Base-by-base conservation (phyloP, 2,797 vertebrate species). In the Oophaga sylvatica region DNA sequence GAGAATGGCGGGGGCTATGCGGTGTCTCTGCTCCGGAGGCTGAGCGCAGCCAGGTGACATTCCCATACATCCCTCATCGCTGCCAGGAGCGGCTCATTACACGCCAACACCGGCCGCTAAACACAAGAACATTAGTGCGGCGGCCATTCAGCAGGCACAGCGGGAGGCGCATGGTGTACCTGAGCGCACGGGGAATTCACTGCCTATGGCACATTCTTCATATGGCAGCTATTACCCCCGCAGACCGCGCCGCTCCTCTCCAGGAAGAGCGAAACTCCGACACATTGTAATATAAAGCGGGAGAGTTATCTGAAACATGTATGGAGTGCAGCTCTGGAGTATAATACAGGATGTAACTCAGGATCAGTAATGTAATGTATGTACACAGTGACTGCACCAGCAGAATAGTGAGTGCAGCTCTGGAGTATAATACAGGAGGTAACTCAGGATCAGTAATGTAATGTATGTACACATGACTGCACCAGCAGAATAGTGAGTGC, bases 21-120 rank as follows among this genome's bases (percentile, higher is more conserved):
- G 53, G 57, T n/a, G 41, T 45, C 26, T 41, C 8, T 12, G 0
- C 73, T 65, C 60, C 1, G 19, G 31, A 73, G 10, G 57, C 56
- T n/a, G 82, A 60, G 56, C 10, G 17, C 13, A 17, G 60, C 62
- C 48, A 59, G 45, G 63, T 31, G 45, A 77, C 41, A 31, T 75
- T 53, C 17, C 41, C 5, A 22, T 67, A 31, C 60, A 63, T 67
- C n/a, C 41, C 73, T 65, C 60, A 17, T 63, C 9, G 2, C 73
- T 53, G 59, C 70, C 82, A 60, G 68, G 1, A 26, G 10, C 56
- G 59, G 82, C 70, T 84, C 67, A 83, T 83, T 83, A 83, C 12
- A 62, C n/a, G 19, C 70, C 29, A 22, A 15, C n/a, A 45, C 19
- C 70, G 15, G 19, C 67, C 9, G 20, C 81, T 59, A 71, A 70